A percentile compares a stretch with the other conserved stretches of the same genome.
Conservation (phyloP, 2,888 invertebrate genomes). For the Zaprionus obscuricornis region DNA sequence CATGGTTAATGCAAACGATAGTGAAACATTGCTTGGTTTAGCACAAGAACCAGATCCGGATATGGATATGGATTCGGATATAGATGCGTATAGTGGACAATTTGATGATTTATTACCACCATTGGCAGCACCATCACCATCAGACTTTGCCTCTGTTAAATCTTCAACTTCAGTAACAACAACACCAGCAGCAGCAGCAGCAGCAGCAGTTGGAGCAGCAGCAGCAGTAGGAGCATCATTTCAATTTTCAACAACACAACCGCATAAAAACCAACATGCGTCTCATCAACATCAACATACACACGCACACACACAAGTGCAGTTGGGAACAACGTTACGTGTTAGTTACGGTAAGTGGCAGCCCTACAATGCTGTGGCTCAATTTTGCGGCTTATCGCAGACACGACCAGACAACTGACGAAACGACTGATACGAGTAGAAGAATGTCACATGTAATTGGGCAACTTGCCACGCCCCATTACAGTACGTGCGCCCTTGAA, state of each 20-base stretch:
- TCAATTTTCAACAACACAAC: conserved; percentile 38
- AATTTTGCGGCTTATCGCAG: conserved; percentile 35
- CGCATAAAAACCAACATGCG: background rate
- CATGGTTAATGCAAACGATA: conserved; percentile 31
- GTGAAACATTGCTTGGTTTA: conserved; percentile 26
- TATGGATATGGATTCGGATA: background rate
- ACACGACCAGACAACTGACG: no score
- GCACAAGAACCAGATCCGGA: conserved; percentile 32
- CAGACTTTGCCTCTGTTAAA: no score
- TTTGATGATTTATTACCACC: conserved; percentile 22
- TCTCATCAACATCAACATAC: conserved; percentile 6
- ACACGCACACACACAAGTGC: conserved; percentile 13
- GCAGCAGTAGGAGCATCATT: conserved; percentile 24
- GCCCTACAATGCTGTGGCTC: no score
- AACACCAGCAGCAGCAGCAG: conserved; percentile 3
- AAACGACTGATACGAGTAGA: conserved; percentile 7
- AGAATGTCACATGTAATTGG: conserved; percentile 40
- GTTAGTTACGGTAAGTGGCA: conserved; percentile 51
- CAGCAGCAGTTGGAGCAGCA: background rate
- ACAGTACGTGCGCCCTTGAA: conserved; percentile 34
- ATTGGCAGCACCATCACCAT: conserved; percentile 7
- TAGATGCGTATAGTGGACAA: conserved; percentile 31
- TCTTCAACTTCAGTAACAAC: no score
- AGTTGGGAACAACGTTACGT: conserved; percentile 42
- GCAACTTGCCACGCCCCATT: conserved; percentile 21